Conservation (phyloP, 2,113 vertebrate genomes). For the Nettapus auritus region DNA sequence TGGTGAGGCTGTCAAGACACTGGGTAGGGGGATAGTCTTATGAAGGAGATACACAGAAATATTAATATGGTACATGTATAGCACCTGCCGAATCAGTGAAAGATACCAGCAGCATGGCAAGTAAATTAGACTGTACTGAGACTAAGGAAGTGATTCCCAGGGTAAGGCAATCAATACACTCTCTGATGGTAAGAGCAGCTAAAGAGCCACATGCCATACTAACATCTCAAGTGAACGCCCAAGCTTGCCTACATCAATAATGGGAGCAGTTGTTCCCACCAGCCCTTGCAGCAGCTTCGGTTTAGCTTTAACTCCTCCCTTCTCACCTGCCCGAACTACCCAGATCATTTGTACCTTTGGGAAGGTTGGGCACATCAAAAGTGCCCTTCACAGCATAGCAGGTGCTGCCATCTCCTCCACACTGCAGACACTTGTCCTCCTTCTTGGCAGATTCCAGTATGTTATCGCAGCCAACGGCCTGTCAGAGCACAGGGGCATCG, state of each 20-base stretch:
- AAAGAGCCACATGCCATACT: not conserved
- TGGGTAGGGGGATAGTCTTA: not conserved
- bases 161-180: not conserved
- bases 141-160: not conserved
- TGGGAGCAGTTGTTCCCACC: not conserved
- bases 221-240: not conserved
- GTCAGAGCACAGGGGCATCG: not conserved
- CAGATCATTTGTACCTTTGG: slow-evolving; percentile 80
- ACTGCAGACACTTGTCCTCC: slow-evolving; percentile 93
- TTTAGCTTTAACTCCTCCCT: not conserved
- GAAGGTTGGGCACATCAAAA: slow-evolving; percentile 81
- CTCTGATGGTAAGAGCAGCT: not conserved
- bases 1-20: not conserved
- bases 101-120: not conserved
- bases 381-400: slow-evolving; percentile 84
- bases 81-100: not conserved
- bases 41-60: not conserved
- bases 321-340: not conserved
- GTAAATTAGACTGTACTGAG: not conserved
- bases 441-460: slow-evolving; percentile 86
- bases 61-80: not conserved
- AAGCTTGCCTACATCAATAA: not conserved
- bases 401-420: slow-evolving; percentile 88
- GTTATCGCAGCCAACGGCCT: slow-evolving; percentile 93
- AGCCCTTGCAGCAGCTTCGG: not conserved